Evolutionary conservation across 2,888 invertebrate species (phyloP).

Genomic region (Ectemnius cavifrons): DNA sequence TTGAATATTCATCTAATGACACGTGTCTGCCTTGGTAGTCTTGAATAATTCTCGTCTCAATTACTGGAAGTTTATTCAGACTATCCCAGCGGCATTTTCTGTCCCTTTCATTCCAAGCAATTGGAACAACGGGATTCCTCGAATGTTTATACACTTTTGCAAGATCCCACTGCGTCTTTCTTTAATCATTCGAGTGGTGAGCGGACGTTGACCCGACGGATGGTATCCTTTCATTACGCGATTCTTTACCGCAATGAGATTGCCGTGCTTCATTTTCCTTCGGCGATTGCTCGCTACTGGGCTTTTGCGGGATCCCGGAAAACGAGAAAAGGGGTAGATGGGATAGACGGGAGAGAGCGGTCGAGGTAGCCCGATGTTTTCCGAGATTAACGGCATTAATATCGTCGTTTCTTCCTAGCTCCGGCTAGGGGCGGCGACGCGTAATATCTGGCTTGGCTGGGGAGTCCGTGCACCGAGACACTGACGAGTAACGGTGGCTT

Average conservation of each 20-base stretch:
- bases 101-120: not conserved
- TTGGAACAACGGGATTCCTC: not conserved
- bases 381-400: conserved; percentile 33
- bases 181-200: too few species aligned
- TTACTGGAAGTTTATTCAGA: conserved; percentile 4
- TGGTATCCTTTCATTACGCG: not conserved
- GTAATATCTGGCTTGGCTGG: conserved; percentile 29
- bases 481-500: conserved; percentile 29
- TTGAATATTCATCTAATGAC: not conserved
- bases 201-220: too few species aligned
- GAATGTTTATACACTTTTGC: too few species aligned
- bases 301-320: not conserved
- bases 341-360: not conserved
- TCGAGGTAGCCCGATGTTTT: conserved; percentile 8
- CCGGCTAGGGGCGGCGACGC: conserved; percentile 10
- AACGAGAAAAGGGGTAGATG: not conserved
- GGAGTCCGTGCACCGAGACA: conserved; percentile 23
- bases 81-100: not conserved
- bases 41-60: conserved; percentile 3
- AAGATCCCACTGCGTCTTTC: too few species aligned
- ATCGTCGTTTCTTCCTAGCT: conserved; percentile 16
- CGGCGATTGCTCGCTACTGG: not conserved
- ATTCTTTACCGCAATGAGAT: not conserved
- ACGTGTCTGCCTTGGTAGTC: not conserved
- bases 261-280: not conserved